Conservation (phyloP, 1,140 invertebrate species). For the Hylyphantes graminicola region DNA sequence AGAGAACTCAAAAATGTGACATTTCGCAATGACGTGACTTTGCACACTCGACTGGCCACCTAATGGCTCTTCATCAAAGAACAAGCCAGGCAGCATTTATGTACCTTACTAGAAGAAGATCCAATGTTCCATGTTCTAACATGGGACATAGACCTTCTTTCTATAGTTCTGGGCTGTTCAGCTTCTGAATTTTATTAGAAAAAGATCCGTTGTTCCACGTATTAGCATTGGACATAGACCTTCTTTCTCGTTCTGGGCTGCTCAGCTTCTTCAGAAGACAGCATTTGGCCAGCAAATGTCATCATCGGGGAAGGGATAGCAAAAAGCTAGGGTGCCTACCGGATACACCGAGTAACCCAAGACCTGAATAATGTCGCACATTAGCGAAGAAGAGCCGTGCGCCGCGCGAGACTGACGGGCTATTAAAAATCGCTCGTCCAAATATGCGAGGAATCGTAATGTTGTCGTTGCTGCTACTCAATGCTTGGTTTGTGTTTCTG, state of each 20-base stretch:
- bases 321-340: background rate
- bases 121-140: no score
- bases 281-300: conserved; percentile 56
- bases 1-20: background rate
- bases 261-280: background rate
- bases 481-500: conserved; percentile 46
- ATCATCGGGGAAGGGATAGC: conserved; percentile 2
- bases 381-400: conserved; percentile 31
- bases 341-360: conserved; percentile 38
- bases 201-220: no score
- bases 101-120: no score
- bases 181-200: no score
- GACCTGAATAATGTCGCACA: conserved; percentile 58
- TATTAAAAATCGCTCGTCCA: conserved; percentile 50
- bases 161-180: conserved; percentile 1
- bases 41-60: conserved; percentile 47
- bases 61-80: conserved; percentile 25
- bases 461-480: conserved; percentile 49
- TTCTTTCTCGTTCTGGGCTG: conserved; percentile 15
- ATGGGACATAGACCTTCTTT: background rate
- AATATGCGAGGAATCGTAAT: conserved; percentile 54
- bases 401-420: conserved; percentile 2
- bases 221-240: background rate
- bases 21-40: background rate
- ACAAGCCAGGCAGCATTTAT: background rate